Base-by-base conservation (phyloP, 1,140 invertebrate genomes). In the Chrysopa pallens region DNA sequence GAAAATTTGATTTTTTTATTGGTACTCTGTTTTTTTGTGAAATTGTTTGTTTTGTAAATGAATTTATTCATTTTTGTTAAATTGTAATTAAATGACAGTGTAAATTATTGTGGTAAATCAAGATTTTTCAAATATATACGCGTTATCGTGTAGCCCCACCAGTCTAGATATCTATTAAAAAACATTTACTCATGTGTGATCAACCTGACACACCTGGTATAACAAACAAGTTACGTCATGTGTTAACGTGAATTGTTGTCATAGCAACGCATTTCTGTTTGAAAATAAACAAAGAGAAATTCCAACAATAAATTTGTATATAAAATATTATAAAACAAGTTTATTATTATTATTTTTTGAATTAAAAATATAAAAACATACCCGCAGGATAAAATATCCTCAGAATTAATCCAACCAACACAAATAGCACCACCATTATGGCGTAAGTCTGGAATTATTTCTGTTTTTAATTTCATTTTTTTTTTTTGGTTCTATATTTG, bases 361-460 rank as follows among this genome's bases (percentile, higher is more conserved):
- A n/a, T 1, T 15, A 35, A 42, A 43, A 23, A 15, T 12, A 46
- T 37, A 40, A 23, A 35, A 44, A 52, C 49, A 64, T 66, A 85
- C 84, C 84, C 84, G 51, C 78, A 81, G 29, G 90, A 91, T 65
- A 85, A 87, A 38, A 92, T 76, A 65, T 95, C 89, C 60, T 96
- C 90, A 29, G 85, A 77, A 50, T 76, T 84, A 57, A 78, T 87
- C 92, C 92, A 96, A 46, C 81, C 80, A 8, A 92, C 79, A 62
- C 89, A 91, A 44, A 82, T 81, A 6, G 89, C 78, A 12, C 82
- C 65, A 54, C 80, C 80, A 35, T 64, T 69, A 59, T 89, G 82
- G 39, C 77, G 73, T 36, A 77, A 70, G 52, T 78, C 72, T 52
- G 76, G 75, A 51, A 73, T 70, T 43, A 76, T 55, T 36, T 75